Evolutionary conservation across 1,140 invertebrate genomes (phyloP), one percentile per base, ranked within the genome.

Genomic region (Lordiphosa collinella): DNA sequence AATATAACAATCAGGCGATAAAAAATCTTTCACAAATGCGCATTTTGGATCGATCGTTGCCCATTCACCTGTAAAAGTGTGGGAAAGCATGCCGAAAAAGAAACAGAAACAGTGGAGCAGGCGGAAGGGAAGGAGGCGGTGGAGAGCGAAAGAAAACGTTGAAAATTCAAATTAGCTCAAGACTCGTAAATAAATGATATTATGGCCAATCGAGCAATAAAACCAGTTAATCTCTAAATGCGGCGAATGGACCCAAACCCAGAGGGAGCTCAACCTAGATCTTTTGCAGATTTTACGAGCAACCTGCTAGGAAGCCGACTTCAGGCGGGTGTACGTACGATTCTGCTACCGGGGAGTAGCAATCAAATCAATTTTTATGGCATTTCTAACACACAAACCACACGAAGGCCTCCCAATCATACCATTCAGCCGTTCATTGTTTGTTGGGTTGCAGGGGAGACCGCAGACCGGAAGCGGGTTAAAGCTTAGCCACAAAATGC

Each of bases 111-210:
- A 31, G 38, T 54, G 59, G 41, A 60, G 51, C 40, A 36, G 37
- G 40, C 37, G 60, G 53, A 31, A 8, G 11, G n/a, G 32, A 46
- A 49, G 29, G 16, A 29, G 35, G 16, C 35, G 12, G 52, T 51
- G 38, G 31, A 46, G 49, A 56, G 53, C 51, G 60, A 80, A 80
- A 82, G 78, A 84, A 84, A 84, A 84, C 79, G 79, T 79, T 84
- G 84, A 79, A 87, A 87, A 87, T 87, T 87, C 75, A 87, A 87
- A 87, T 87, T 84, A 87, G 85, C 71, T 66, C 62, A 65, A 72
- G 62, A 76, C 68, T 87, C 85, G 79, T 87, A 87, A 87, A 87
- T 87, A 87, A 85, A 85, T 76, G 78, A 80, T 87, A 87, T 87
- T 87, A 79, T 87, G 65, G 79, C 70, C 84, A 85, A 87, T 73